Percentiles rank a stretch among this genome's conserved stretches.
phyloP scores from a whole-genome alignment of 2,888 invertebrate genomes.

The Tinea semifulvella region DNA sequence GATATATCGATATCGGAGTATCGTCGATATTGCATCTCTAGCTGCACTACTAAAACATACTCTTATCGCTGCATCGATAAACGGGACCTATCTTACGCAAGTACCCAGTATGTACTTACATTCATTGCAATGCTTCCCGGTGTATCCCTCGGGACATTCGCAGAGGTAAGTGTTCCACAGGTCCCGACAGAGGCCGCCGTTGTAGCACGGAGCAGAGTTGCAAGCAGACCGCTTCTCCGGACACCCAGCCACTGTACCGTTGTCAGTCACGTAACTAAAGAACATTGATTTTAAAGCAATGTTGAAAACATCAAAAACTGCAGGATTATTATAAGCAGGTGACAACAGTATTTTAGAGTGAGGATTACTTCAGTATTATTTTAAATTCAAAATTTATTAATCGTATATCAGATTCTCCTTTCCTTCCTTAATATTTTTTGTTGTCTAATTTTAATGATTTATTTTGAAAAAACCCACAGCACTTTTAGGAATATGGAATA shows the following conservation, averaged over 20 bases:
- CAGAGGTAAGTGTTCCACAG: constrained; percentile 91
- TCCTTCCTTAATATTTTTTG: no score
- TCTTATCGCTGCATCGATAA: no score
- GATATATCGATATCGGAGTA: no score
- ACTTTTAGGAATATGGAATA: no score
- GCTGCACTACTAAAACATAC: no score
- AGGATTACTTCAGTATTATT: no score
- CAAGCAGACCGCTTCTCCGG: constrained; percentile 86
- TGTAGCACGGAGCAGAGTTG: constrained; percentile 84
- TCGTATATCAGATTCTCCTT: no score
- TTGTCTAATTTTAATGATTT: no score
- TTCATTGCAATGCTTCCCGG: constrained; percentile 91
- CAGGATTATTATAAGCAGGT: not conserved
- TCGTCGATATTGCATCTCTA: no score
- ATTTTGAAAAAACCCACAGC: no score
- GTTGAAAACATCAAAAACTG: constrained; percentile 1
- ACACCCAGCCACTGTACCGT: constrained; percentile 89
- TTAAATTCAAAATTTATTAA: no score
- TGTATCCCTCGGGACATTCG: constrained; percentile 84
- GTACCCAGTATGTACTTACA: constrained; percentile 56
- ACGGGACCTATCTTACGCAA: no score
- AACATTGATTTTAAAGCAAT: constrained; percentile 15
- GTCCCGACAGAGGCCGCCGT: constrained; percentile 87
- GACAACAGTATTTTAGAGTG: not conserved
- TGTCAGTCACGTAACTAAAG: constrained; percentile 83